phyloP scores from a whole-genome alignment of 64 coral and sea anemone species.

The Porites lutea region DNA sequence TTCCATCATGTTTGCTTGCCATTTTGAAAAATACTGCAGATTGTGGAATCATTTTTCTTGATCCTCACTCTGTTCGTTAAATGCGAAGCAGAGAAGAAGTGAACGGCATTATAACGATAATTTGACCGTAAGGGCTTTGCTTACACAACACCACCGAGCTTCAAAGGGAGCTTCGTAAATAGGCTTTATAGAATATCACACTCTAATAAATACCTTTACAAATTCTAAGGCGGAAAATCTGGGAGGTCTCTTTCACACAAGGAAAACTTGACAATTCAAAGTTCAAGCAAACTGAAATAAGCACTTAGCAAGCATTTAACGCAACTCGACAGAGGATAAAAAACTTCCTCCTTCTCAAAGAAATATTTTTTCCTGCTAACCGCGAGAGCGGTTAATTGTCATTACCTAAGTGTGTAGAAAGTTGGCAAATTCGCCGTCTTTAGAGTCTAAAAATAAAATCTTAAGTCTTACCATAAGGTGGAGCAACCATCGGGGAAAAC shows the following conservation, averaged over 20 bases:
- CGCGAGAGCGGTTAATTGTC: neutral
- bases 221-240: slow-evolving; percentile 33
- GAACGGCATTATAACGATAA: neutral
- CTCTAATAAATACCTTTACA: neutral
- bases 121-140: neutral
- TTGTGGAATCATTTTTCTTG: neutral
- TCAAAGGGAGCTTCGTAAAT: neutral
- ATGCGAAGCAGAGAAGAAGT: neutral
- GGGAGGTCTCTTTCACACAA: slow-evolving; percentile 20
- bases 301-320: neutral
- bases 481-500: slow-evolving; percentile 90
- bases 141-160: neutral
- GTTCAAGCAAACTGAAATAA: neutral
- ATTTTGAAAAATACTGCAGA: neutral
- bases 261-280: slow-evolving; percentile 15
- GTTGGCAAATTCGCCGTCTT: neutral
- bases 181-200: slow-evolving; percentile 1
- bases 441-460: slow-evolving; percentile 34
- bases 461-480: slow-evolving; percentile 77
- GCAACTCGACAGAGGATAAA: neutral
- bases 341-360: neutral
- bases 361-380: neutral
- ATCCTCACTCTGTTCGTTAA: neutral
- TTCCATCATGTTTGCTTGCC: too few relatives aligned
- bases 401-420: neutral